Base-by-base conservation (phyloP, 2,797 vertebrate genomes). In the Acanthurus tractus region DNA sequence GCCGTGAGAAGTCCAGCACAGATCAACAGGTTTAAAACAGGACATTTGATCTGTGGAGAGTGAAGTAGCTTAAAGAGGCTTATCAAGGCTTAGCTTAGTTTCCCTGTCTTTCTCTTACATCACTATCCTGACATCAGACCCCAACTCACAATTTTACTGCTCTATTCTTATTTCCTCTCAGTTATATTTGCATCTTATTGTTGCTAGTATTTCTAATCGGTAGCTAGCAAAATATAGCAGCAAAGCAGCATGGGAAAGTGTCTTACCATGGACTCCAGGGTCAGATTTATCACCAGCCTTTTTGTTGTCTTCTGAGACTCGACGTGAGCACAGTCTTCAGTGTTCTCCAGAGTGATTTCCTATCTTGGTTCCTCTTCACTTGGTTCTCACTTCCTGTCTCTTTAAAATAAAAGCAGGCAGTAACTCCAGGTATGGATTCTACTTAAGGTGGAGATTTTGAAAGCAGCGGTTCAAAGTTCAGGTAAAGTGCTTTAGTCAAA, bases 31-130 rank as follows among this genome's bases (percentile, higher is more conserved):
- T 85, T 76, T 84, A 73, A 81, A 82, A 76, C 62, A 49, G 81
- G 82, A 84, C 80, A 74, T 84, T 70, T 88, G 82, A 90, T 87
- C 79, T 86, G 63, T 74, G 49, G 55, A 56, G 80, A 73, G 72
- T 79, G 82, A 91, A 89, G 87, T 83, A 74, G 76, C 81, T 90
- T 84, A 86, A 88, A 92, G 87, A 85, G 86, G 90, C 83, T 94
- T 90, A 93, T 81, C 61, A 7, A 54, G 70, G 86, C 75, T 93
- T 88, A 89, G 56, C 76, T 66, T 70, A 25, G 65, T 29, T 29
- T 29, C 25, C 29, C 42, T 44, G 14, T 44, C 2, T 14, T 10
- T 44, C 42, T 6, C 42, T 14, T 10, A 10, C 9, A 68, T 63
- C 34, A 52, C 62, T 13, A 7, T 29, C 22, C 55, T 23, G 20